A percentile compares a stretch with the other conserved stretches of the same genome.
phyloP scores from a whole-genome alignment of 2,113 vertebrate genomes.

The Bubo bubo region DNA sequence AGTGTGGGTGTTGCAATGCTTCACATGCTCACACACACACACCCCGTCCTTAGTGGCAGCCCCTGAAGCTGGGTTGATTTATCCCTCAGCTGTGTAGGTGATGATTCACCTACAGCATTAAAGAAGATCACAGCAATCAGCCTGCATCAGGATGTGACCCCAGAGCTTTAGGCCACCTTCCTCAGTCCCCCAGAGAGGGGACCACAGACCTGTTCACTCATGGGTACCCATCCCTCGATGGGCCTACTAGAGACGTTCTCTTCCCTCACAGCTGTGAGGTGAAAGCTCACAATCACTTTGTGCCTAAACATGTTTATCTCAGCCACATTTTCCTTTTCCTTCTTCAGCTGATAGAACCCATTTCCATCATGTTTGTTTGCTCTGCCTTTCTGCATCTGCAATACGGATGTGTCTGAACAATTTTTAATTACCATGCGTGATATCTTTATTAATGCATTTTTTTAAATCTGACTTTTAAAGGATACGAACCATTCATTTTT shows the following conservation, averaged over 20 bases:
- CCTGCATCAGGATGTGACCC: not conserved
- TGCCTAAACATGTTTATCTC: not conserved
- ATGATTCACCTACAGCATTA: not conserved
- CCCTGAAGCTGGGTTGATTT: not conserved
- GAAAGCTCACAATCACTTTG: not conserved
- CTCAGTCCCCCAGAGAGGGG: not conserved
- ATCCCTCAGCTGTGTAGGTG: not conserved
- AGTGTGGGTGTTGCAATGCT: not conserved
- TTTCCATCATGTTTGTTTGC: not conserved
- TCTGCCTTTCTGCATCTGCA: not conserved
- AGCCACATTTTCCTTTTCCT: not conserved
- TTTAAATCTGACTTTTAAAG: not conserved
- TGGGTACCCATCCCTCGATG: rapidly evolving
- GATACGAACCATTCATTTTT: not conserved
- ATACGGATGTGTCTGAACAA: not conserved
- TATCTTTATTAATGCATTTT: not conserved
- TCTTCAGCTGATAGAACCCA: not conserved
- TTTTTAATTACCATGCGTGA: not conserved
- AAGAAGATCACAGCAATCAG: rapidly evolving
- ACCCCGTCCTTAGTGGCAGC: not conserved
- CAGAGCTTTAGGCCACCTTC: not conserved
- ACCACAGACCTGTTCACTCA: not conserved
- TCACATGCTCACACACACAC: not conserved
- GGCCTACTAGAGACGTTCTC: not conserved
- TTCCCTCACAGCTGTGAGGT: not conserved